Conservation (phyloP, 2,797 vertebrate species). For the Poeciliopsis infans region DNA sequence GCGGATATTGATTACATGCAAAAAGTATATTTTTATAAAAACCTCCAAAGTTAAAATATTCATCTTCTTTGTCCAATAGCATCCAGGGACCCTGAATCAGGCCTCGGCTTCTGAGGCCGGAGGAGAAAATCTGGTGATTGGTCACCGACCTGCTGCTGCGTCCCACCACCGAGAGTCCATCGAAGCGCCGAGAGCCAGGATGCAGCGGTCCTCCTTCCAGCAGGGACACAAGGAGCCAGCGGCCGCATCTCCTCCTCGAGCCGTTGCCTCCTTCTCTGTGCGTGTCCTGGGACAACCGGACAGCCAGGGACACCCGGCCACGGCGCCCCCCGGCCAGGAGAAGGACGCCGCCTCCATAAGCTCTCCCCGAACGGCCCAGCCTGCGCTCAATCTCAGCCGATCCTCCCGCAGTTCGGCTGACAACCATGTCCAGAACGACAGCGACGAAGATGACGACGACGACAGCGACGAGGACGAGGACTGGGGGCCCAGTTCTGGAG, state of each 20-base stretch:
- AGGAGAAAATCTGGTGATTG: conserved; percentile 44
- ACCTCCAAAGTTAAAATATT: neutral
- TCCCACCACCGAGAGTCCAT: conserved; percentile 47
- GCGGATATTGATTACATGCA: neutral
- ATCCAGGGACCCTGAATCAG: conserved; percentile 51
- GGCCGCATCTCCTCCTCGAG: conserved; percentile 77
- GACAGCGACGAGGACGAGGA: conserved; percentile 72
- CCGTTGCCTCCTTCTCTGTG: conserved; percentile 83
- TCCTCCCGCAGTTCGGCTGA: conserved; percentile 65
- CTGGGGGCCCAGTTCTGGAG: conserved; percentile 69
- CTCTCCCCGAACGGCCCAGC: conserved; percentile 73
- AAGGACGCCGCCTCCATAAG: conserved; percentile 74
- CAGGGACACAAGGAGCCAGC: conserved; percentile 75
- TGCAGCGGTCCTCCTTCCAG: conserved; percentile 55
- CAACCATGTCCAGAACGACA: conserved; percentile 64
- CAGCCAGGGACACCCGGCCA: conserved; percentile 70
- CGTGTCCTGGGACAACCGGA: conserved; percentile 81
- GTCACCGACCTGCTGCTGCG: conserved; percentile 47
- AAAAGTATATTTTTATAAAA: neutral
- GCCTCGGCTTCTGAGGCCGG: conserved; percentile 52
- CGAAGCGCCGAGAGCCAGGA: conserved; percentile 50
- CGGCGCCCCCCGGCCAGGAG: conserved; percentile 76
- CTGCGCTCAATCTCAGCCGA: conserved; percentile 75
- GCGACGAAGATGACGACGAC: conserved; percentile 73
- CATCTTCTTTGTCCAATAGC: conserved; percentile 43